Conservation (phyloP, 2,888 invertebrate species). For the Carcina quercana region DNA sequence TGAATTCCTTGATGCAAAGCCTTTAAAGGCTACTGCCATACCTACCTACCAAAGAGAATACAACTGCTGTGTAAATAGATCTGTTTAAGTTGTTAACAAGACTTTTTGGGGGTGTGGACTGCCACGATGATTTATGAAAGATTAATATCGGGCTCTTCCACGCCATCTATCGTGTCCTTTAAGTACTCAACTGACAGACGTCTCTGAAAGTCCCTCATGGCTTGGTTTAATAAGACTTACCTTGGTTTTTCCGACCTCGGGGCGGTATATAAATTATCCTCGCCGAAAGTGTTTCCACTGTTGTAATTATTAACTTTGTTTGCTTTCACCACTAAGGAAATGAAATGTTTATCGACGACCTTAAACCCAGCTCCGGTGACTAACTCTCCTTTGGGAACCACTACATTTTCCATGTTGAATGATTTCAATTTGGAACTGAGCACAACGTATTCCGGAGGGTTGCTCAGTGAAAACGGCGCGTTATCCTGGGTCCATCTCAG, state of each 20-base stretch:
- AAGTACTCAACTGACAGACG: too few species aligned
- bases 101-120: too few species aligned
- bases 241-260: background rate
- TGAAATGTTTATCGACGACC: background rate
- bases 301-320: background rate
- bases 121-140: too few species aligned
- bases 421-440: background rate
- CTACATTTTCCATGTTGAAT: background rate
- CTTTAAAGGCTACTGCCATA: too few species aligned
- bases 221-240: background rate
- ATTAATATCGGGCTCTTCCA: too few species aligned
- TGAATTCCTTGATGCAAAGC: too few species aligned
- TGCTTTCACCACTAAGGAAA: background rate
- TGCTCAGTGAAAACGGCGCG: background rate
- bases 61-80: too few species aligned
- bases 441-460: background rate
- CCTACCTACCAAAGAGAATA: too few species aligned
- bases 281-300: background rate
- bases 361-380: background rate
- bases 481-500: background rate
- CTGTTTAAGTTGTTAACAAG: too few species aligned
- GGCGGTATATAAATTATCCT: background rate
- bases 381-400: background rate
- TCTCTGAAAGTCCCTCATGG: too few species aligned
- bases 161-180: too few species aligned